phyloP scores from a whole-genome alignment of 2,113 vertebrate genomes.

The Emberiza fucata region DNA sequence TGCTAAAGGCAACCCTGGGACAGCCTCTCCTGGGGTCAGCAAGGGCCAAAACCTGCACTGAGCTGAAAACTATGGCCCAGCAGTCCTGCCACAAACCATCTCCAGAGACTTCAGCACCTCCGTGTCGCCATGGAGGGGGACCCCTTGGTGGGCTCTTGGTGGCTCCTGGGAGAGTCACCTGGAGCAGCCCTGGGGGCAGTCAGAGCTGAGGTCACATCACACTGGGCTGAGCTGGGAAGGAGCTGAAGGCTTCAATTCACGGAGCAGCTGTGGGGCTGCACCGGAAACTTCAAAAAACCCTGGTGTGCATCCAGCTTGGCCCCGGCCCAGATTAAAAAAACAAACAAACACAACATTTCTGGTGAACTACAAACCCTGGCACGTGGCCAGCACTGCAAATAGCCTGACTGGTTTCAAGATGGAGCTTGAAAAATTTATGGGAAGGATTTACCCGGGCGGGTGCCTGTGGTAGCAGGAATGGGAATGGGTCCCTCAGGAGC shows the following conservation, averaged over 20 bases:
- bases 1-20: neutral
- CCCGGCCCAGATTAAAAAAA: neutral
- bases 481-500: constrained; percentile 46
- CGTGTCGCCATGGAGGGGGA: fast-evolving
- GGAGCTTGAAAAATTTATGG: constrained; percentile 51
- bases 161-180: neutral
- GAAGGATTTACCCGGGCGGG: constrained; percentile 19
- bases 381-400: neutral
- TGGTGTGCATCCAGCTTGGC: constrained; percentile 38
- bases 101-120: neutral
- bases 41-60: neutral
- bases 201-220: fast-evolving
- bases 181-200: neutral
- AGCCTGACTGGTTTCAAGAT: constrained; percentile 27
- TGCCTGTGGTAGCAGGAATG: constrained; percentile 48
- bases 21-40: neutral
- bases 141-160: fast-evolving
- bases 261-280: neutral
- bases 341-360: constrained; percentile 54
- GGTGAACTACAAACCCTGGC: constrained; percentile 48
- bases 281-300: neutral
- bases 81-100: neutral
- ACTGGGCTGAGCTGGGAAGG: fast-evolving
- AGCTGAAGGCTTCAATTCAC: neutral
- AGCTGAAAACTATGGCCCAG: fast-evolving